These are phyloP conservation scores for Coracopsis vasa DNA, from an alignment of 2,113 vertebrate genomes.

Conservation along the genomic window DNA sequence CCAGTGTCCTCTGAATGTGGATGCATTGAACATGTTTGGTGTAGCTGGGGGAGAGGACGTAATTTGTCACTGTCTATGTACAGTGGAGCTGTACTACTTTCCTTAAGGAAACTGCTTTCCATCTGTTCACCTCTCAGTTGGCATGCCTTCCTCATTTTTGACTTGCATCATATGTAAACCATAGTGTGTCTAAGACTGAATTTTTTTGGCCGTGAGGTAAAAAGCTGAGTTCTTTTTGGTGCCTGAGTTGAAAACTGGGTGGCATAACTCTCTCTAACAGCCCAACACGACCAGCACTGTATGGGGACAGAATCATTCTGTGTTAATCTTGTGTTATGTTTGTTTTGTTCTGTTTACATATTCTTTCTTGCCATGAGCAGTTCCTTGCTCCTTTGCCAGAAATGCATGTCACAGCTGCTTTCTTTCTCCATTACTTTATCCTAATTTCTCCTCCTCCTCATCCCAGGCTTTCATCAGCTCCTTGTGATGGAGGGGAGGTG, in stretches of 20 bases:
- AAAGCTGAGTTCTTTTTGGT: background rate
- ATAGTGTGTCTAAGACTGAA: background rate
- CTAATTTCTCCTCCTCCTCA: background rate
- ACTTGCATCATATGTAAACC: background rate
- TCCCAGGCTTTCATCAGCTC: conserved; percentile 21
- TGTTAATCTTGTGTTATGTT: background rate
- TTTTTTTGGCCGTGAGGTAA: background rate
- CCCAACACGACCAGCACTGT: background rate
- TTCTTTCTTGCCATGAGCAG: background rate
- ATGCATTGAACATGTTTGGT: background rate
- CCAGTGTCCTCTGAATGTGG: background rate
- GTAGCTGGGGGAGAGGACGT: accelerated
- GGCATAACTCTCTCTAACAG: background rate
- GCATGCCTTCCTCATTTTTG: background rate
- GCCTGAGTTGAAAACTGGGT: background rate
- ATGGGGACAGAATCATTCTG: background rate
- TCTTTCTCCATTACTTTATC: conserved; percentile 8
- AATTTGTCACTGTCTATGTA: background rate
- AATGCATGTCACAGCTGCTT: conserved; percentile 1
- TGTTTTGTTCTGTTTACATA: conserved; percentile 26
- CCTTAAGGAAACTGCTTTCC: background rate
- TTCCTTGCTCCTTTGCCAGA: conserved; percentile 21
- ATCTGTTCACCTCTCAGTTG: background rate
- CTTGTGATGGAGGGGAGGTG: background rate
- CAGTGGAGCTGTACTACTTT: background rate